Conservation (phyloP, 2,113 vertebrate species). For the Pongo pygmaeus region DNA sequence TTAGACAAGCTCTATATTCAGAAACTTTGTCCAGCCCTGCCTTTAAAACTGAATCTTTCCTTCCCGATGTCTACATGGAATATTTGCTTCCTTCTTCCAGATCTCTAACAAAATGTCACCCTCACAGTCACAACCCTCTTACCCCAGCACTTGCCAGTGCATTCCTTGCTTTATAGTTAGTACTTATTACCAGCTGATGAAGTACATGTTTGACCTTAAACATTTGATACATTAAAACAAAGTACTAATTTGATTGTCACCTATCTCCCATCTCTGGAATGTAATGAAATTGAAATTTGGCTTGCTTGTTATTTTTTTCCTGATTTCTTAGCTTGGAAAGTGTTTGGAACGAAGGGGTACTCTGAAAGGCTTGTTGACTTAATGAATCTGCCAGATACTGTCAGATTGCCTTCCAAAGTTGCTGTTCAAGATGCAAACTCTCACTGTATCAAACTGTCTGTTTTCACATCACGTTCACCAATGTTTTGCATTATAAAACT, state of each 20-base stretch:
- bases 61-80: not conserved
- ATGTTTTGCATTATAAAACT: not conserved
- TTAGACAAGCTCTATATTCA: not conserved
- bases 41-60: not conserved
- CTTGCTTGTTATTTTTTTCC: not conserved
- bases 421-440: not conserved
- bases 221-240: not conserved
- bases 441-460: not conserved
- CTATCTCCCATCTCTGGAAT: not conserved
- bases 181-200: not conserved
- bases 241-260: not conserved
- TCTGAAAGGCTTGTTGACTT: not conserved
- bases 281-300: not conserved
- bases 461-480: not conserved
- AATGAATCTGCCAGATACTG: not conserved
- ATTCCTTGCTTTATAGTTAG: not conserved
- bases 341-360: not conserved
- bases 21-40: not conserved
- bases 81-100: not conserved
- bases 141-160: rapidly evolving
- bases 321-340: not conserved
- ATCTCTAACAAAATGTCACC: not conserved
- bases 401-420: not conserved
- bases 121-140: not conserved
- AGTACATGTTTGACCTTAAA: not conserved